These are phyloP conservation scores for Jordanella pulchra DNA, from an alignment of 2,797 vertebrate genomes.

Conservation along the genomic window DNA sequence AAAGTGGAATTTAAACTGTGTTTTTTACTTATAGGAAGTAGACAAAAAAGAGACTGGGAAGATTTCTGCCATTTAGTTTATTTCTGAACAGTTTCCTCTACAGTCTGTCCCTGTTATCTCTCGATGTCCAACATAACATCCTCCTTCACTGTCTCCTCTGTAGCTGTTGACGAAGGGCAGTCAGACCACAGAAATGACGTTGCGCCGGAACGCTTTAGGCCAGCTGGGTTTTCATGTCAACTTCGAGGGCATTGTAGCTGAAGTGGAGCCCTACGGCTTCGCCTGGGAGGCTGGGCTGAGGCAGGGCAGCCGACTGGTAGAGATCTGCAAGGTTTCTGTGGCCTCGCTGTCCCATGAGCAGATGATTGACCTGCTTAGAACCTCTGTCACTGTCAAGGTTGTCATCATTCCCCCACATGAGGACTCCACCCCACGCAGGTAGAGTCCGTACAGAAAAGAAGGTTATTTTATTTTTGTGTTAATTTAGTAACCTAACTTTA, in stretches of 20 bases:
- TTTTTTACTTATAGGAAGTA: too few species aligned
- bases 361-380: conserved; percentile 96
- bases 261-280: conserved; percentile 96
- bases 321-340: conserved; percentile 96
- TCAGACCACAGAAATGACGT: conserved; percentile 95
- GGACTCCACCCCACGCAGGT: conserved; percentile 96
- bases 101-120: background rate
- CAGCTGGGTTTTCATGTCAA: conserved; percentile 98
- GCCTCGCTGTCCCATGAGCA: conserved; percentile 96
- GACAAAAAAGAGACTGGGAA: too few species aligned
- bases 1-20: too few species aligned
- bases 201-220: conserved; percentile 93
- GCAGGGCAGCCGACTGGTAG: conserved; percentile 94
- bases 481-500: background rate
- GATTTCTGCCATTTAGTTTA: too few species aligned
- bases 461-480: background rate
- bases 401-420: conserved; percentile 96
- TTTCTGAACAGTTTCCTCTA: conserved; percentile 1
- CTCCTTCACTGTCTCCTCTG: conserved; percentile 5
- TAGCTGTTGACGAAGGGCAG: conserved; percentile 95
- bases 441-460: conserved; percentile 28
- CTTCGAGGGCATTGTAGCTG: conserved; percentile 96
- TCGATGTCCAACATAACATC: background rate
- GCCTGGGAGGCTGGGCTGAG: conserved; percentile 96
- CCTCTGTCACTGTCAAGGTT: conserved; percentile 94